phyloP scores from a whole-genome alignment of 23 tunicate genomes.

The Halocynthia aurantium region DNA sequence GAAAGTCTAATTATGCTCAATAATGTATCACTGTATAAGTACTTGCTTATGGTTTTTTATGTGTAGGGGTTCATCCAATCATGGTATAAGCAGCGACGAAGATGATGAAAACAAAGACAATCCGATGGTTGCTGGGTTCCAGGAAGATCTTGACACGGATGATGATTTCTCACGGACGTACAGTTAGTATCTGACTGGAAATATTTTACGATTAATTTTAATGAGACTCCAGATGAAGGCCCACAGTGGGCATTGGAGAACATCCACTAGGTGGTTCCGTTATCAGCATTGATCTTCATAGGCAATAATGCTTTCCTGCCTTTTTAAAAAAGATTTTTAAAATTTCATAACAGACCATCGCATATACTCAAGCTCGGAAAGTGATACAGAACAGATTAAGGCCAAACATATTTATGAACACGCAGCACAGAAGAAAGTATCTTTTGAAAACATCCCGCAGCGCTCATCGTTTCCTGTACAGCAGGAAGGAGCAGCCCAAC shows the following conservation, averaged over 20 bases:
- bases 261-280: too few relatives aligned
- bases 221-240: neutral
- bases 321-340: too few relatives aligned
- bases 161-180: slow-evolving; percentile 15
- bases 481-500: neutral
- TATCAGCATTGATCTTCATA: too few relatives aligned
- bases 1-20: neutral
- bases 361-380: neutral
- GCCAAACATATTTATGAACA: neutral
- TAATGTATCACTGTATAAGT: neutral
- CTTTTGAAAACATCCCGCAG: neutral
- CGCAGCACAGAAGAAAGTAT: neutral
- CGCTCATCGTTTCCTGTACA: too few relatives aligned
- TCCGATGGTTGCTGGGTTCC: slow-evolving; percentile 88
- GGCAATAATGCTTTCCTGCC: too few relatives aligned
- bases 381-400: neutral
- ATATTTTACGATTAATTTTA: neutral
- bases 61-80: neutral
- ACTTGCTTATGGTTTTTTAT: neutral
- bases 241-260: neutral
- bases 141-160: slow-evolving; percentile 76
- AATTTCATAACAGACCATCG: neutral
- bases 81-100: slow-evolving; percentile 31
- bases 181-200: neutral
- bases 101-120: slow-evolving; percentile 63